Evolutionary conservation across 2,113 vertebrate genomes (phyloP).

Genomic region (Leptodactylus fuscus): DNA sequence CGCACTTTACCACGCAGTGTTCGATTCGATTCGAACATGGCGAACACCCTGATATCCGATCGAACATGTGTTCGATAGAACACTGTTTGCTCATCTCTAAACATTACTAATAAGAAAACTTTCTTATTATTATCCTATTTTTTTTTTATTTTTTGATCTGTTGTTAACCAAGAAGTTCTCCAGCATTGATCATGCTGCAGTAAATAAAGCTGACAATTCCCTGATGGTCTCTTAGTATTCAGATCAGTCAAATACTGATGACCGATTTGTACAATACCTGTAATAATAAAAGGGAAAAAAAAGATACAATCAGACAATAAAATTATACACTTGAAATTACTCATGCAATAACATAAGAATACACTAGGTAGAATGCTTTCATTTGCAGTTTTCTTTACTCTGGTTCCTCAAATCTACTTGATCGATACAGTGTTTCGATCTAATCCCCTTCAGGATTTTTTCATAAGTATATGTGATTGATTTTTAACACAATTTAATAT

Average conservation of each 20-base stretch:
- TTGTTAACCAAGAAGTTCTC: no score
- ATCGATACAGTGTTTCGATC: background rate
- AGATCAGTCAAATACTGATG: background rate
- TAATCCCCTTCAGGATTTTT: slow-evolving; percentile 5
- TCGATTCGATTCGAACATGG: no score
- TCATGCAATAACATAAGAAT: background rate
- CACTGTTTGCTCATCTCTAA: no score
- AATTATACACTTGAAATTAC: background rate
- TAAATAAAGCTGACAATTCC: no score
- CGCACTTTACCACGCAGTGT: no score
- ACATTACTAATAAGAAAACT: no score
- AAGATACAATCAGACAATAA: background rate
- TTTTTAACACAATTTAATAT: slow-evolving; percentile 14
- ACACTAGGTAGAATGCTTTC: background rate
- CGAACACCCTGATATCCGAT: no score
- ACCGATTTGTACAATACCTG: background rate
- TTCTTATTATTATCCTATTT: no score
- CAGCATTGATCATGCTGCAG: no score
- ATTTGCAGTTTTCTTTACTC: background rate
- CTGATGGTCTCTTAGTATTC: background rate
- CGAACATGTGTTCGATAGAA: no score
- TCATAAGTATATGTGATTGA: slow-evolving; percentile 13
- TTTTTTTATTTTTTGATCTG: no score
- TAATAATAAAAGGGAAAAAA: no score
- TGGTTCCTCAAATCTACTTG: background rate